Percentiles rank a stretch among this genome's conserved stretches.
Conservation (phyloP, 2,888 invertebrate species). For the Linyphia triangularis region DNA sequence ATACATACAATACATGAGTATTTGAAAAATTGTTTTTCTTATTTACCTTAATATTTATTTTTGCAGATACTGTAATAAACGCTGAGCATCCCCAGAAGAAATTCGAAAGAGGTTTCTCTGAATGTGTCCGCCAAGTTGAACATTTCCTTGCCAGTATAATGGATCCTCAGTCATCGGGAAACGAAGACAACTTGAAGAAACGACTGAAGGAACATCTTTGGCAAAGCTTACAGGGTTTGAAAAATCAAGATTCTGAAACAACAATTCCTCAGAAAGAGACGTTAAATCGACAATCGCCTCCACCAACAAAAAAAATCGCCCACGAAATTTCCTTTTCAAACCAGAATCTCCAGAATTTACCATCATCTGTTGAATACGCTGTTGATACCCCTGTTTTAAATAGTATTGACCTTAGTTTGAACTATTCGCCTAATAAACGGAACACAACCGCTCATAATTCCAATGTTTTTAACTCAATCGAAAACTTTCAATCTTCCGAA, state of each 20-base stretch:
- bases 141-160: constrained; percentile 47
- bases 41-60: too few relatives aligned
- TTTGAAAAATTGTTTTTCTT: too few relatives aligned
- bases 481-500: not conserved
- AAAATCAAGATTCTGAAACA: not conserved
- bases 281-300: not conserved
- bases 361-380: not conserved
- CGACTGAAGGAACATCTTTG: constrained; percentile 54
- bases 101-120: constrained; percentile 62
- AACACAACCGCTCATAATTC: not conserved
- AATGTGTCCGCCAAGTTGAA: constrained; percentile 68
- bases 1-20: too few relatives aligned
- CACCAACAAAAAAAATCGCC: not conserved
- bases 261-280: not conserved
- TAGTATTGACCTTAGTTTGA: not conserved
- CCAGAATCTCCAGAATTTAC: too few relatives aligned
- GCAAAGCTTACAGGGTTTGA: constrained; percentile 34
- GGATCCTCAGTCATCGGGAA: not conserved
- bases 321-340: not conserved
- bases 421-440: not conserved
- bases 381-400: not conserved
- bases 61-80: constrained; percentile 21
- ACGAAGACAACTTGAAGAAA: constrained; percentile 22
- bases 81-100: constrained; percentile 36
- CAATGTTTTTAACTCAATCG: not conserved